Conservation (phyloP, 2,113 vertebrate species). For the Lontra canadensis region DNA sequence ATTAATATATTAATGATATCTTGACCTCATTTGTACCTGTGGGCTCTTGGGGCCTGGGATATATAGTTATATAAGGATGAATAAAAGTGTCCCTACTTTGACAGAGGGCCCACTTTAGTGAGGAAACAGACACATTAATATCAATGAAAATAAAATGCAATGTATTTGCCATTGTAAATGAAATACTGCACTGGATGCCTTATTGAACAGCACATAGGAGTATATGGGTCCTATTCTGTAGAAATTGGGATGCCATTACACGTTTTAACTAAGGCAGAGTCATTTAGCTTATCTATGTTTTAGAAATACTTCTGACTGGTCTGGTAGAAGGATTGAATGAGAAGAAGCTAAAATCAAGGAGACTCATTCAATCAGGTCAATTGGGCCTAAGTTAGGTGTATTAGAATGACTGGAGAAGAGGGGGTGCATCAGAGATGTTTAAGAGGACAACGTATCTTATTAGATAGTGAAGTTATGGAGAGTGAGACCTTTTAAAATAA, state of each 20-base stretch:
- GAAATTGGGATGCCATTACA: neutral
- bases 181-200: neutral
- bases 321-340: neutral
- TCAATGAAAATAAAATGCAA: neutral
- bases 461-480: neutral
- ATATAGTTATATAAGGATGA: neutral
- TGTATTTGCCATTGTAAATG: neutral
- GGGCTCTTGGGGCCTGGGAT: neutral
- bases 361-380: neutral
- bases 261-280: neutral
- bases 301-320: neutral
- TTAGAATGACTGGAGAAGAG: neutral
- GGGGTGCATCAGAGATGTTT: neutral
- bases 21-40: neutral
- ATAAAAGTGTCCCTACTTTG: neutral
- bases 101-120: neutral
- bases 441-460: neutral
- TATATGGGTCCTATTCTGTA: neutral
- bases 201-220: neutral
- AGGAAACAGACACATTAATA: neutral
- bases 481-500: neutral
- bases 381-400: too few species aligned
- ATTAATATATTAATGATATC: neutral
- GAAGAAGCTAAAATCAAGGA: neutral
- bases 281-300: neutral